Conservation (phyloP, 2,113 vertebrate genomes). For the Uria aalge region DNA sequence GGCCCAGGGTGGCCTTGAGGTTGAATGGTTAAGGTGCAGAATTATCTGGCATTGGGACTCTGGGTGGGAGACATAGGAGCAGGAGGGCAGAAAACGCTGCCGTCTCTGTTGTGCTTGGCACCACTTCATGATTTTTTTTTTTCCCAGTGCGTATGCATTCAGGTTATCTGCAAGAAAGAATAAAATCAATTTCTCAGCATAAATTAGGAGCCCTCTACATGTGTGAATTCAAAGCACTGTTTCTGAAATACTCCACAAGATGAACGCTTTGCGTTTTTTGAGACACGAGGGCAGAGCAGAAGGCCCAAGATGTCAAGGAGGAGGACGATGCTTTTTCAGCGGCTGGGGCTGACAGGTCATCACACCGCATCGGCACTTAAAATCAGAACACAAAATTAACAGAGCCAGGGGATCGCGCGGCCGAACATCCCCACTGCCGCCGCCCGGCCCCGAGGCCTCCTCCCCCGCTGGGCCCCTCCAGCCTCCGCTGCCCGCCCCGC, state of each 20-base stretch:
- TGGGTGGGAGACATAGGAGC: rapidly evolving
- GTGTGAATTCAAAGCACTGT: rapidly evolving
- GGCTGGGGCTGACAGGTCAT: background rate
- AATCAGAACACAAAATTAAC: rapidly evolving
- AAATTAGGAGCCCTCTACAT: background rate
- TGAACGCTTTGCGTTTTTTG: rapidly evolving
- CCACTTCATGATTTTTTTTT: background rate
- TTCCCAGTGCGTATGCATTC: background rate
- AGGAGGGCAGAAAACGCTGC: background rate
- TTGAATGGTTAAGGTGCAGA: background rate
- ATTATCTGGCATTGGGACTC: background rate
- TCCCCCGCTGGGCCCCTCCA: rapidly evolving
- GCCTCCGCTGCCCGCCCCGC: background rate
- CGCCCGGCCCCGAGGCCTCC: background rate
- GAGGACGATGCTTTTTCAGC: no score
- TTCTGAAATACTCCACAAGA: background rate
- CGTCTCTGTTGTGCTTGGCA: background rate
- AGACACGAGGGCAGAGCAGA: rapidly evolving
- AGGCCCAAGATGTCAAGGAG: rapidly evolving
- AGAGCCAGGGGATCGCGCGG: background rate
- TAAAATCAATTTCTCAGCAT: background rate
- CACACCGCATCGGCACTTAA: rapidly evolving
- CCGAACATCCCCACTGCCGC: rapidly evolving
- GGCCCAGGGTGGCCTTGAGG: background rate
- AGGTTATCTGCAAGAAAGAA: background rate